phyloP scores from a whole-genome alignment of 2,797 vertebrate species.

The Choloepus didactylus region DNA sequence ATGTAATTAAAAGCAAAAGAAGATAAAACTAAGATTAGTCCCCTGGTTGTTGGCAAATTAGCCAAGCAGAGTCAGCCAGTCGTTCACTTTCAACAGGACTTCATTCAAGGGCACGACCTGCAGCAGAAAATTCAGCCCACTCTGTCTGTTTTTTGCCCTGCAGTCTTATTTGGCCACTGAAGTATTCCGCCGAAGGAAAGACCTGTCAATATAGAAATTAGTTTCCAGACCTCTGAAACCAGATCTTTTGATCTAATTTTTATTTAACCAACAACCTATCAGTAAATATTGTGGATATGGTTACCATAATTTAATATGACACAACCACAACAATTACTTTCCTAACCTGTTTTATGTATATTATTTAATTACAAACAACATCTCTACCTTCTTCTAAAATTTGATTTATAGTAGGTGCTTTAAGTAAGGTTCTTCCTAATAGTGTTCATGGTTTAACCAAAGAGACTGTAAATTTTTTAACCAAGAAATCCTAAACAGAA shows the following conservation, averaged over 20 bases:
- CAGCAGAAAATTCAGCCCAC: background rate
- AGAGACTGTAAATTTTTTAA: background rate
- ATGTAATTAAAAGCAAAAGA: background rate
- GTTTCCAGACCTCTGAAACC: constrained; percentile 5
- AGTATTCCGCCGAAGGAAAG: background rate
- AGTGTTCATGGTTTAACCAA: constrained; percentile 5
- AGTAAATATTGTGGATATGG: constrained; percentile 6
- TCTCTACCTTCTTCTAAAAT: background rate
- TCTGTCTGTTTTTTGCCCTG: background rate
- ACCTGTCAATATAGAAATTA: constrained; percentile 1
- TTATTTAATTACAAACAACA: background rate
- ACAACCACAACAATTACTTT: constrained; percentile 22
- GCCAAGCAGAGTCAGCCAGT: background rate
- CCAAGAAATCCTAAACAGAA: background rate
- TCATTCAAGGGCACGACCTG: background rate
- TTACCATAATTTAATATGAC: background rate
- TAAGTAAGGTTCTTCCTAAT: constrained; percentile 4
- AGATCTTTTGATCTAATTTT: background rate
- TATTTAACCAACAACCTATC: background rate
- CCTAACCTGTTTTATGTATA: background rate
- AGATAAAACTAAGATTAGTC: background rate
- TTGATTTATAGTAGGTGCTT: background rate
- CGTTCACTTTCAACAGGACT: background rate
- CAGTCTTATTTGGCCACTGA: background rate
- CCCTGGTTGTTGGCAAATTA: background rate